Percentiles rank a stretch among this genome's conserved stretches.
Conservation (phyloP, 2,888 invertebrate genomes). For the Cataglyphis cursor region DNA sequence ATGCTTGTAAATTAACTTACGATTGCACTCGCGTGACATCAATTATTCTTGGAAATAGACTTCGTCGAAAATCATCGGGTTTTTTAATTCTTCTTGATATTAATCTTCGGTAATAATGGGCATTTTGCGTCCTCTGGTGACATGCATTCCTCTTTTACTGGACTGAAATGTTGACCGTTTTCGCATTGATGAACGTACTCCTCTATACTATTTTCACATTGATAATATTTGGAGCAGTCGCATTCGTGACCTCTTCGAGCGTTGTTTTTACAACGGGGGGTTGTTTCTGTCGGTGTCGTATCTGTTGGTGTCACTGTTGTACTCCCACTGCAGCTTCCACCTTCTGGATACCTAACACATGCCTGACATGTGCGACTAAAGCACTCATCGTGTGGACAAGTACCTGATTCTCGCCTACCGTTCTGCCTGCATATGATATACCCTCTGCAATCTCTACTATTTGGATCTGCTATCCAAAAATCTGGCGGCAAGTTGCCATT, state of each 20-base stretch:
- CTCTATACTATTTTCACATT: no score
- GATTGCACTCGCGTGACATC: neutral
- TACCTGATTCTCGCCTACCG: fast-evolving
- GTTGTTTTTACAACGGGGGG: neutral
- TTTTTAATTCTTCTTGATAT: neutral
- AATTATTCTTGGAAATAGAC: neutral
- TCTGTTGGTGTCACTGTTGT: neutral
- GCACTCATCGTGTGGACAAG: neutral
- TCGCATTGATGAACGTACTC: neutral
- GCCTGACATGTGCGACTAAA: slow-evolving; percentile 32
- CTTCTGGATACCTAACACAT: neutral
- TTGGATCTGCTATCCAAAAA: neutral
- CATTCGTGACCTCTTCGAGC: neutral
- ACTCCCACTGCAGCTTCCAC: neutral
- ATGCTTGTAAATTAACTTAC: neutral
- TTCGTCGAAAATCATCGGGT: neutral
- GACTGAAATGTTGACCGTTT: slow-evolving; percentile 5
- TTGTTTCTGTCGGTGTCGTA: no score
- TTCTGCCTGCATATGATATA: neutral
- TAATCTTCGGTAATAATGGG: no score
- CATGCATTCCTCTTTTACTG: fast-evolving
- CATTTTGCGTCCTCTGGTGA: neutral
- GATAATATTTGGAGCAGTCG: neutral
- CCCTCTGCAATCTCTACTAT: fast-evolving
- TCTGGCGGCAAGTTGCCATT: neutral